Percentiles rank a stretch among this genome's conserved stretches.
Evolutionary conservation across 2,888 invertebrate genomes (phyloP).

Genomic region (Bhutanitis thaidina): DNA sequence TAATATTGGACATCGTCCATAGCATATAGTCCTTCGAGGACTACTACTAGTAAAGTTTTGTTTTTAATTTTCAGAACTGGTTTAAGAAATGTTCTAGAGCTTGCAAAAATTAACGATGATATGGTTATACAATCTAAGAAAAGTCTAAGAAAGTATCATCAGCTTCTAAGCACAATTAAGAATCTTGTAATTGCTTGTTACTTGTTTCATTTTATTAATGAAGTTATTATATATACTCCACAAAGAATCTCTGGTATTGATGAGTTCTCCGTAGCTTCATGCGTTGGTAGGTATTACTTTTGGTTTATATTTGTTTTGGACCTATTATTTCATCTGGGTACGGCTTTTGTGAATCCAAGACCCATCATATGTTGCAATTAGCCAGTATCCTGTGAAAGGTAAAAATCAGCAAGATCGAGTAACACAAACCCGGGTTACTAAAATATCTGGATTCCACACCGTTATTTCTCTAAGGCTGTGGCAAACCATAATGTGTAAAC

Average conservation of each 20-base stretch:
- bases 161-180: constrained; percentile 33
- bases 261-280: constrained; percentile 32
- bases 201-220: constrained; percentile 36
- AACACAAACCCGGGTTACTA: too few relatives aligned
- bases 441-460: too few relatives aligned
- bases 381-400: too few relatives aligned
- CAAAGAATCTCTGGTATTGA: constrained; percentile 31
- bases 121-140: constrained; percentile 25
- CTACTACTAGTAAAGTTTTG: too few relatives aligned
- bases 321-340: too few relatives aligned
- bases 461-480: too few relatives aligned
- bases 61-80: constrained; percentile 6
- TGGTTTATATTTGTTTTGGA: too few relatives aligned
- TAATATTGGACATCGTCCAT: too few relatives aligned
- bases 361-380: too few relatives aligned
- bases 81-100: constrained; percentile 23
- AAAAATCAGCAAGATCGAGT: not conserved
- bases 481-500: too few relatives aligned
- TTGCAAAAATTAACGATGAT: constrained; percentile 32
- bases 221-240: constrained; percentile 36
- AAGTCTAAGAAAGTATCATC: constrained; percentile 24
- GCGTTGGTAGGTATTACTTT: constrained; percentile 39
- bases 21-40: too few relatives aligned
- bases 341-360: too few relatives aligned
- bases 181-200: constrained; percentile 36